phyloP scores from a whole-genome alignment of 2,888 invertebrate genomes.

The Lepidocyrtoides sp. region DNA sequence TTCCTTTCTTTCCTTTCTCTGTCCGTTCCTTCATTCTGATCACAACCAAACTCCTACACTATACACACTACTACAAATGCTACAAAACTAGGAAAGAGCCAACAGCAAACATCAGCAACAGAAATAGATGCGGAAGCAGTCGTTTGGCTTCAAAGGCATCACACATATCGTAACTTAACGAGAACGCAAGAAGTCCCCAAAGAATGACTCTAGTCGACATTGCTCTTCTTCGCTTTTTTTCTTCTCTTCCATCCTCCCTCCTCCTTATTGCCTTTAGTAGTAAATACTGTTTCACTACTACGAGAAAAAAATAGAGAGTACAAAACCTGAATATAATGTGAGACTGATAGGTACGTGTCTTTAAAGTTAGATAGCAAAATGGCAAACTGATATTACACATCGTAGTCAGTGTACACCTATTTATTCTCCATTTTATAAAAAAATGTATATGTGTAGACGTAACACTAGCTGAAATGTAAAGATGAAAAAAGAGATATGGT shows the following conservation, averaged over 20 bases:
- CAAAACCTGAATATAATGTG: constrained; percentile 24
- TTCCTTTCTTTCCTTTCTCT: too few species aligned
- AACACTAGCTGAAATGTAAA: background rate
- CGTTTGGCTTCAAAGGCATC: constrained; percentile 56
- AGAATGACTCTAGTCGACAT: constrained; percentile 51
- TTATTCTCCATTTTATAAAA: constrained; percentile 35
- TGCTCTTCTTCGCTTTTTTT: background rate
- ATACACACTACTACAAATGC: background rate
- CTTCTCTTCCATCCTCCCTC: background rate
- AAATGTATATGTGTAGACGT: background rate
- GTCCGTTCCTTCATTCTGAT: constrained; percentile 52
- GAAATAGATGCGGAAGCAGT: constrained; percentile 35
- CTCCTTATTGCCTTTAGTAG: background rate
- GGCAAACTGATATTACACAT: background rate
- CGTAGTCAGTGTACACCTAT: constrained; percentile 6
- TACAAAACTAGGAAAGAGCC: background rate
- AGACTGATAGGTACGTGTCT: constrained; percentile 42
- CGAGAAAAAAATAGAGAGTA: constrained; percentile 22
- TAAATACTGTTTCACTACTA: too few species aligned
- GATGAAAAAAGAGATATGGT: too few species aligned
- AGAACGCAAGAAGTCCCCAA: constrained; percentile 61
- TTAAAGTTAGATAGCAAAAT: too few species aligned
- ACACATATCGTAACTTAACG: constrained; percentile 38
- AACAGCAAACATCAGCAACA: background rate
- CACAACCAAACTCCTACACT: constrained; percentile 16